A percentile compares a stretch with the other conserved stretches of the same genome.
These are phyloP conservation scores for Cephus pygmeus DNA, from an alignment of 2,888 invertebrate species.

Conservation along the genomic window DNA sequence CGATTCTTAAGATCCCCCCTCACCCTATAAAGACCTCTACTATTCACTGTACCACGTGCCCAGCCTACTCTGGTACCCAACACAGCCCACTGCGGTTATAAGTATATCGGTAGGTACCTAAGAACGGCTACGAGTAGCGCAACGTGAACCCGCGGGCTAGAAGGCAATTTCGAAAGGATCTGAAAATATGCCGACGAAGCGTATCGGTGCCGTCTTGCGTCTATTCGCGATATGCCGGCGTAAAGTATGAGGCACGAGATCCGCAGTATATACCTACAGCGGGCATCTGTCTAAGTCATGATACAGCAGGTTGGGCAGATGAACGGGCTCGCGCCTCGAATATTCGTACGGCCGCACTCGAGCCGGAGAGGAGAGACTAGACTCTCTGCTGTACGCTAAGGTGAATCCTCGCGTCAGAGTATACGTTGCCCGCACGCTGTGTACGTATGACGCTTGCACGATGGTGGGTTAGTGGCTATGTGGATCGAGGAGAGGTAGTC, in stretches of 20 bases:
- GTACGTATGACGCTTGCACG: neutral
- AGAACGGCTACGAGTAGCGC: neutral
- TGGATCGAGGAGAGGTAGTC: slow-evolving; percentile 33
- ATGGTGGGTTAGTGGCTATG: neutral
- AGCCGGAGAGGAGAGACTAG: neutral
- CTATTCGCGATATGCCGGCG: neutral
- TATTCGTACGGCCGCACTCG: neutral
- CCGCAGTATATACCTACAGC: neutral
- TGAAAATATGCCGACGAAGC: neutral
- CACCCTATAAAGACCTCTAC: neutral
- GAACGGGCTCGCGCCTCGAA: neutral
- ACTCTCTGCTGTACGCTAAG: neutral
- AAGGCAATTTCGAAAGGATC: neutral
- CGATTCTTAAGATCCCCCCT: neutral
- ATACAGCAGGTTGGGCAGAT: neutral
- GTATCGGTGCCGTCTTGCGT: neutral
- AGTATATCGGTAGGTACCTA: neutral
- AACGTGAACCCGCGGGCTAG: neutral
- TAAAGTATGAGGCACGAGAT: neutral
- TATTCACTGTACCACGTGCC: neutral
- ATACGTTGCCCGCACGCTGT: slow-evolving; percentile 3
- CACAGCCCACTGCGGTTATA: neutral
- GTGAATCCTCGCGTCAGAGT: neutral
- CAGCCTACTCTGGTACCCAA: neutral
- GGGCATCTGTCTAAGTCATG: neutral